Conservation (phyloP, 2,797 vertebrate genomes). For the Gymnoscopelus microlampas region DNA sequence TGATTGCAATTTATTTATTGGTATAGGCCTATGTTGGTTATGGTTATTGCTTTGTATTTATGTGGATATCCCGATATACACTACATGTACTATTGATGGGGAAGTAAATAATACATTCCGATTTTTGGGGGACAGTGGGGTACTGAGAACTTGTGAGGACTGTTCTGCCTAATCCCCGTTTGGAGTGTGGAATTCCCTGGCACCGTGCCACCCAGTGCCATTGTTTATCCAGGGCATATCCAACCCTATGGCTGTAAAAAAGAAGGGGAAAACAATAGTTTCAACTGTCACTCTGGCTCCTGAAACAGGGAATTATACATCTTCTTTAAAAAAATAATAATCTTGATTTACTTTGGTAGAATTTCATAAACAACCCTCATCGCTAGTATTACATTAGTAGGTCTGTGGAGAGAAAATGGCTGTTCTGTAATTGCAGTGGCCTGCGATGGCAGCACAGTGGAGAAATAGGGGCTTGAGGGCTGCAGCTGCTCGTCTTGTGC, state of each 20-base stretch:
- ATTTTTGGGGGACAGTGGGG: constrained; percentile 42
- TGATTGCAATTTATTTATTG: too few species aligned
- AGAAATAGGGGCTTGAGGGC: constrained; percentile 67
- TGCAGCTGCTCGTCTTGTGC: constrained; percentile 83
- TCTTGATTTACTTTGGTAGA: neutral
- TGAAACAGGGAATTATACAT: neutral
- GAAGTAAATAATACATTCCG: constrained; percentile 47
- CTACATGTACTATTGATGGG: constrained; percentile 34
- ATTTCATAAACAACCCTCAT: neutral
- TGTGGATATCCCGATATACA: too few species aligned
- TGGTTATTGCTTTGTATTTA: too few species aligned
- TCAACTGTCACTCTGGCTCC: too few species aligned
- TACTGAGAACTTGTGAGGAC: constrained; percentile 61
- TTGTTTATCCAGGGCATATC: constrained; percentile 62
- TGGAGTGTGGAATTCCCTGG: constrained; percentile 75
- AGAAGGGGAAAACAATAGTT: too few species aligned
- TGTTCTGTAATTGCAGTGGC: constrained; percentile 61
- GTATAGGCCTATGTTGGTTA: too few species aligned
- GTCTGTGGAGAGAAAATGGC: neutral
- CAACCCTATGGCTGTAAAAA: constrained; percentile 21
- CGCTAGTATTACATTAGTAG: neutral
- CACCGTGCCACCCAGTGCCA: constrained; percentile 64
- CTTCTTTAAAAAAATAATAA: neutral
- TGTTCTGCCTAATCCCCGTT: constrained; percentile 69
- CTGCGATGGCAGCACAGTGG: constrained; percentile 58